Evolutionary conservation across 2,113 vertebrate species (phyloP).

Genomic region (Isichthys henryi): DNA sequence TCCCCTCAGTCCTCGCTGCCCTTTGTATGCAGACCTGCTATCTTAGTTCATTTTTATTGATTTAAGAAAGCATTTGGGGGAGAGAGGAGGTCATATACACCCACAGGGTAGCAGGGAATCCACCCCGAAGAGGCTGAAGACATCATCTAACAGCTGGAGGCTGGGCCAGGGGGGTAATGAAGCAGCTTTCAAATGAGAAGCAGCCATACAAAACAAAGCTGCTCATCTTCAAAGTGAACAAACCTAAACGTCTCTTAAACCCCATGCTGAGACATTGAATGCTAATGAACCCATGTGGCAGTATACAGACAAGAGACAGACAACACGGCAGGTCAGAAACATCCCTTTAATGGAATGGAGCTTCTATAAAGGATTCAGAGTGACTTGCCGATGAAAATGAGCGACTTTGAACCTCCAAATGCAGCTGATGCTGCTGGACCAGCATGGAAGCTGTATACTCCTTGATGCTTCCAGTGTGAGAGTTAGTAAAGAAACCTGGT

Average conservation of each 20-base stretch:
- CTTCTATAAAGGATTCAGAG: not conserved
- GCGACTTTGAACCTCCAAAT: not conserved
- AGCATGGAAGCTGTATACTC: not conserved
- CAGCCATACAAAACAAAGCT: not conserved
- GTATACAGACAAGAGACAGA: not conserved
- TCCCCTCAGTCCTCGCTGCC: not conserved
- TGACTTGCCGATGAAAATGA: constrained; percentile 5
- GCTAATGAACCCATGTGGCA: not conserved
- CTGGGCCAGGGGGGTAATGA: not conserved
- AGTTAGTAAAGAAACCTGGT: not conserved
- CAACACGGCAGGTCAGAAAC: not conserved
- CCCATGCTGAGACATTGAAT: not conserved
- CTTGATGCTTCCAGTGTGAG: not conserved
- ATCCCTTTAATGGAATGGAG: not conserved
- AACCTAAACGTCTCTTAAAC: not conserved
- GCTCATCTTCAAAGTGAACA: not conserved
- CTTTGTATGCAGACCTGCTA: not conserved
- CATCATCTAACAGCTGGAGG: not conserved
- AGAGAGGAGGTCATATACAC: not conserved
- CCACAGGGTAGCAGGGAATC: not conserved
- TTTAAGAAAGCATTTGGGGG: not conserved
- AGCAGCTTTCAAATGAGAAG: not conserved
- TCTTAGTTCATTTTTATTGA: not conserved
- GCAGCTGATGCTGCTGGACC: not conserved
- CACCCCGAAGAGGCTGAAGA: not conserved